Evolutionary conservation across 2,888 invertebrate genomes (phyloP).

Genomic region (Drosophila anomalata): DNA sequence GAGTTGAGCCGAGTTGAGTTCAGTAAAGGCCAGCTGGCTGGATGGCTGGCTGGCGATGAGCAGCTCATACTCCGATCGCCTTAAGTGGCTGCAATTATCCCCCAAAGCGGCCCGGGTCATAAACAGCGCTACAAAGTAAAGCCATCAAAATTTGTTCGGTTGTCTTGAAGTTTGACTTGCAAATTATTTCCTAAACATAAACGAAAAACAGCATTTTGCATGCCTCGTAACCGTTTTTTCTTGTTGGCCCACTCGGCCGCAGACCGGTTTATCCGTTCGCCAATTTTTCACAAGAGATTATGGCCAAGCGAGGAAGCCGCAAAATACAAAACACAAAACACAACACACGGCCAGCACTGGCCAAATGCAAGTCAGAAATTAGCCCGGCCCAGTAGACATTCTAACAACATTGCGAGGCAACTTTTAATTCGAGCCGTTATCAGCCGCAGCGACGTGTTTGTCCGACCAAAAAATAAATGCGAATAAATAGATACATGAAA

Average conservation of each 20-base stretch:
- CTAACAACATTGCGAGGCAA: slow-evolving; percentile 56
- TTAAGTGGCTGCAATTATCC: slow-evolving; percentile 66
- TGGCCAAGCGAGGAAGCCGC: slow-evolving; percentile 60
- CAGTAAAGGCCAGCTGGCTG: slow-evolving; percentile 33
- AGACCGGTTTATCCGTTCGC: slow-evolving; percentile 64
- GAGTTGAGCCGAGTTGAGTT: slow-evolving; percentile 31
- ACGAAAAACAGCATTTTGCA: slow-evolving; percentile 28
- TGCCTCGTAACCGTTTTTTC: slow-evolving; percentile 55
- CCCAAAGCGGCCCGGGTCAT: slow-evolving; percentile 20
- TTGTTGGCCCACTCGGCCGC: slow-evolving; percentile 29
- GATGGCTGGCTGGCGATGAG: slow-evolving; percentile 48
- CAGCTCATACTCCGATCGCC: slow-evolving; percentile 36
- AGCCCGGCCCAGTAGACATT: slow-evolving; percentile 50
- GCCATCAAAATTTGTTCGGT: slow-evolving; percentile 57
- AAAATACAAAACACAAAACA: neutral
- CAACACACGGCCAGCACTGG: slow-evolving; percentile 5
- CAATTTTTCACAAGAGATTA: slow-evolving; percentile 50
- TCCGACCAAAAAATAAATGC: slow-evolving; percentile 53
- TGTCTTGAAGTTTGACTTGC: slow-evolving; percentile 50
- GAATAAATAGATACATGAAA: slow-evolving; percentile 2
- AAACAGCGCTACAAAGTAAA: slow-evolving; percentile 23
- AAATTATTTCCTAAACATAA: slow-evolving; percentile 69
- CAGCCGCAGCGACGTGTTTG: slow-evolving; percentile 66
- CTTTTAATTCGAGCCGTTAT: slow-evolving; percentile 49
- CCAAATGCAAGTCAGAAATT: slow-evolving; percentile 28